Conservation (phyloP, 2,888 invertebrate species). For the Dexiosoma caninum region DNA sequence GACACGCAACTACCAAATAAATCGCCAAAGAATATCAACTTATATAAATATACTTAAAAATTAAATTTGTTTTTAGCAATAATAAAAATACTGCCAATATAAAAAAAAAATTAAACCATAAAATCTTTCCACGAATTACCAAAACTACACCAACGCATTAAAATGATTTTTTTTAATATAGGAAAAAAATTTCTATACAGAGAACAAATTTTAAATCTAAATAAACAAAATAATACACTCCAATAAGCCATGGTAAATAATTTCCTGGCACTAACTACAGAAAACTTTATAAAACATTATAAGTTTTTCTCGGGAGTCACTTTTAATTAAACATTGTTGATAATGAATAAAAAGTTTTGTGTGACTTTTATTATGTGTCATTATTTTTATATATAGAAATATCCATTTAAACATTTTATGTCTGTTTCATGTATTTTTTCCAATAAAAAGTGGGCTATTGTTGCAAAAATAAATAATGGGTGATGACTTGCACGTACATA, state of each 20-base stretch:
- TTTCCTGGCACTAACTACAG: background rate
- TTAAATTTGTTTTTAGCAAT: background rate
- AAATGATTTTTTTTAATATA: no score
- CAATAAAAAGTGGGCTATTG: no score
- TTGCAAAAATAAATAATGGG: no score
- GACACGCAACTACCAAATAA: conserved; percentile 36
- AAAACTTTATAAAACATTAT: background rate
- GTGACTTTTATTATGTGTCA: no score
- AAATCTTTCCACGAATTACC: background rate
- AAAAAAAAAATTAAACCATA: background rate
- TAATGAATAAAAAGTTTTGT: background rate
- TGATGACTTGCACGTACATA: no score
- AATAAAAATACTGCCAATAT: background rate
- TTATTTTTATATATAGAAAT: background rate
- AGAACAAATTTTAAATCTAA: background rate
- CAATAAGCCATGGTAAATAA: background rate
- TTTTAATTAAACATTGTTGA: background rate
- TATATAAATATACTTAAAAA: background rate
- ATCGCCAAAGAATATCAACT: conserved; percentile 1
- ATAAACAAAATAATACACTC: background rate
- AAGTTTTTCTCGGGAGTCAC: background rate
- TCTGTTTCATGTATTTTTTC: no score
- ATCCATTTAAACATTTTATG: background rate
- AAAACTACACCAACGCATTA: background rate
- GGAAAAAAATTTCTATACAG: background rate